Base-by-base conservation (phyloP, 2,113 vertebrate genomes). In the Fulica atra region DNA sequence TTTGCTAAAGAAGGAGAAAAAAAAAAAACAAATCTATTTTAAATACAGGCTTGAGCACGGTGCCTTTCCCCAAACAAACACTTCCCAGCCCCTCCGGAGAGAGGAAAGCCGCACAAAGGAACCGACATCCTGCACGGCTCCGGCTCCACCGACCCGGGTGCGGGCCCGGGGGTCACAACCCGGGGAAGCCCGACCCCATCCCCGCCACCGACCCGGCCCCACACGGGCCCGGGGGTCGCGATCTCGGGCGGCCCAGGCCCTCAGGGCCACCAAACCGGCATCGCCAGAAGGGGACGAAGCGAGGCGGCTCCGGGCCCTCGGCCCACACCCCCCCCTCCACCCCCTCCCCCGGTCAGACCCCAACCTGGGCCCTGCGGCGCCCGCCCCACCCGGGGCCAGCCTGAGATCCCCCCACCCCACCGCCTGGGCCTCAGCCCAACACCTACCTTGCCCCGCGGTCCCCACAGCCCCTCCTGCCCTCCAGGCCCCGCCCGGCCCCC, bases 61-160 rank as follows among this genome's bases (percentile, higher is more conserved):
- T 33, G 73, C 61, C 53, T n/a, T 64, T 64, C 73, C 88, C 86
- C 76, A 91, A 25, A 93, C 35, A 78, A 95, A 84, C 83, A 57
- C 86, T 40, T 70, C 66, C 93, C 90, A 60, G 26, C 0, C 76
- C 46, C 80, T 80, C 71, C 4, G 86, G 46, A 86, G 64, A 60
- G 64, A 91, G 89, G 84, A 31, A 91, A 94, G 86, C 77, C 77
- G 44, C 84, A 96, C 96, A 96, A 96, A 95, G 92, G 89, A 93
- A 69, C 77, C 89, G 60, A 83, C 91, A 86, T 89, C 92, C 95
- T 81, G 84, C 84, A 17, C 33, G 86, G 91, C 78, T 72, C 57
- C 11, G 17, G 72, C 88, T 66, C 6, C 59, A 1, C 10, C 15
- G 11, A 83, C 64, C 61, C 25, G 69, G 81, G 71, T 11, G 59